These are phyloP conservation scores for Melipona quadrifasciata DNA, from an alignment of 1,140 invertebrate species.

Conservation along the genomic window DNA sequence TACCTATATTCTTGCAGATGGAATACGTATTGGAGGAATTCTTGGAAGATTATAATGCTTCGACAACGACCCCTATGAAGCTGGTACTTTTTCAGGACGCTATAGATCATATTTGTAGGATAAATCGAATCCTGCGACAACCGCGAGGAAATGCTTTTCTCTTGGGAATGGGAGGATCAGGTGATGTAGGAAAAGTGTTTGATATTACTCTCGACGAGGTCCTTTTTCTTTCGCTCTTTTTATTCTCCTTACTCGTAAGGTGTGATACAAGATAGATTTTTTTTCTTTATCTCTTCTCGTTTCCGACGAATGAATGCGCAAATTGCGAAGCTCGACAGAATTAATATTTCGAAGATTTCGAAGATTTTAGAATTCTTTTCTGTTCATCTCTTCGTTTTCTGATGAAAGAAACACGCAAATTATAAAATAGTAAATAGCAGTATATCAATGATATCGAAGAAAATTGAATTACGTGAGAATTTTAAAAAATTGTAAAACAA, in stretches of 20 bases:
- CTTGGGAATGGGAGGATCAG: conserved; percentile 86
- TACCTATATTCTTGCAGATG: conserved; percentile 64
- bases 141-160: conserved; percentile 84
- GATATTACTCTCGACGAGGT: too few species aligned
- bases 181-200: conserved; percentile 62
- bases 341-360: too few species aligned
- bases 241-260: too few species aligned
- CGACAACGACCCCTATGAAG: conserved; percentile 86
- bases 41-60: conserved; percentile 87
- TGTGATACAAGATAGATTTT: background rate
- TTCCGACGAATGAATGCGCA: too few species aligned
- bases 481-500: too few species aligned
- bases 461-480: too few species aligned
- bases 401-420: background rate
- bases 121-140: conserved; percentile 85
- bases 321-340: too few species aligned
- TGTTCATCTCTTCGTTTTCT: too few species aligned
- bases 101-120: conserved; percentile 86
- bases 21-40: conserved; percentile 78
- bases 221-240: background rate
- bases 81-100: conserved; percentile 88
- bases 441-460: background rate
- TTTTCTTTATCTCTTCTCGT: accelerated
- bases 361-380: too few species aligned
- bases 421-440: too few species aligned